phyloP scores from a whole-genome alignment of 2,888 invertebrate species.

The Syrphus vitripennis region DNA sequence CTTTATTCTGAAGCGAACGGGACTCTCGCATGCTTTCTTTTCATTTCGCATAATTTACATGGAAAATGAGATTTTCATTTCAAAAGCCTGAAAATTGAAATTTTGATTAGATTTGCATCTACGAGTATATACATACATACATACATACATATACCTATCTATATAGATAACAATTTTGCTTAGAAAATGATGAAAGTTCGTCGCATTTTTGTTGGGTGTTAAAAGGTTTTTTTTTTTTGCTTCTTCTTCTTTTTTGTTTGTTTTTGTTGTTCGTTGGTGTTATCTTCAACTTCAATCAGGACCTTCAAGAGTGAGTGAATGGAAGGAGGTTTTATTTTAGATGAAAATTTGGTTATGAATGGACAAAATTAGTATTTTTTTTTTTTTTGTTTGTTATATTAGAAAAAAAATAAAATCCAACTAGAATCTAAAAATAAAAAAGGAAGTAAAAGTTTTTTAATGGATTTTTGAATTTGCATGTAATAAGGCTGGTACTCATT shows the following conservation, averaged over 20 bases:
- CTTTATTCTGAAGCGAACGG: neutral
- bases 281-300: conserved; percentile 15
- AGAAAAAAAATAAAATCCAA: too few species aligned
- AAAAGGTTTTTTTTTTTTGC: conserved; percentile 20
- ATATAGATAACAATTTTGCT: conserved; percentile 28
- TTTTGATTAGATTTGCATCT: conserved; percentile 71
- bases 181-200: conserved; percentile 26
- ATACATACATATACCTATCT: too few species aligned
- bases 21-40: neutral
- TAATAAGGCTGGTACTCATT: too few species aligned
- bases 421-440: neutral
- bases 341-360: conserved; percentile 19
- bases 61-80: conserved; percentile 70
- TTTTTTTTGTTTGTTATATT: too few species aligned
- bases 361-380: neutral
- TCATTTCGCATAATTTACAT: conserved; percentile 67
- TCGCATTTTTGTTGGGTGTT: conserved; percentile 14
- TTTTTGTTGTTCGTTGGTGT: conserved; percentile 51
- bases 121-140: neutral
- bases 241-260: conserved; percentile 22
- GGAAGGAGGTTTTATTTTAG: conserved; percentile 1
- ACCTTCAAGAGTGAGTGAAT: neutral
- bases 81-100: conserved; percentile 71
- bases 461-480: neutral
- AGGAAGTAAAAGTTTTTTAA: neutral